Base-by-base conservation (phyloP, 2,797 vertebrate genomes). In the Liasis olivaceus region DNA sequence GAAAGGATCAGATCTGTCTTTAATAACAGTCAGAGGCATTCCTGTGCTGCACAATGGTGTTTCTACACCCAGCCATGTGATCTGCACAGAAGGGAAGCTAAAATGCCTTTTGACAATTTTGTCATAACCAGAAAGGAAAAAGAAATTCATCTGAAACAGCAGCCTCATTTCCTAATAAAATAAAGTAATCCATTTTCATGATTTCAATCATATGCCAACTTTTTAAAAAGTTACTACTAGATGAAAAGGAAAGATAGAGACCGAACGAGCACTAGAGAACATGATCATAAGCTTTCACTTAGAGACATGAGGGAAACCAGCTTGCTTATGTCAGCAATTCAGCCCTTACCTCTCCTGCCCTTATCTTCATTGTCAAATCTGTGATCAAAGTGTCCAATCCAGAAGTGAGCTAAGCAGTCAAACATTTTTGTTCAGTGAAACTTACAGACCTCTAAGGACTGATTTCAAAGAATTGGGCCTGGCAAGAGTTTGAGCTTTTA, bases 61-160 rank as follows among this genome's bases (percentile, higher is more conserved):
- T 94, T 95, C 95, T 95, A 93, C 91, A 94, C 88, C 88, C 95
- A 96, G 93, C 96, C 95, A 93, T 93, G 85, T 91, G 64, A 95
- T 95, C 92, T 93, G 95, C 96, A 94, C 95, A 93, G 92, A 90
- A 93, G 92, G 97, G 95, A 96, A 96, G 95, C 96, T 96, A 97
- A 97, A 81, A 97, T 93, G 2, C 93, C 92, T 93, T 97, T 90
- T 97, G 97, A 97, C 96, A 96, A 94, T 94, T 96, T 95, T 96
- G 95, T 97, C 96, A 96, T 96, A 97, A 96, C 92, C 66, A 95
- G 96, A 96, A 94, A 9, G 15, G 26, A 12, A 36, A 94, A 89
- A 87, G 36, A 60, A 17, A 20, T 26, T 94, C 93, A 95, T 92
- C 92, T 92, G 90, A 92, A 96, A 94, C 91, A 95, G 89, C 94